phyloP scores from a whole-genome alignment of 1,140 invertebrate species.

The Zaprionus lachaisei region DNA sequence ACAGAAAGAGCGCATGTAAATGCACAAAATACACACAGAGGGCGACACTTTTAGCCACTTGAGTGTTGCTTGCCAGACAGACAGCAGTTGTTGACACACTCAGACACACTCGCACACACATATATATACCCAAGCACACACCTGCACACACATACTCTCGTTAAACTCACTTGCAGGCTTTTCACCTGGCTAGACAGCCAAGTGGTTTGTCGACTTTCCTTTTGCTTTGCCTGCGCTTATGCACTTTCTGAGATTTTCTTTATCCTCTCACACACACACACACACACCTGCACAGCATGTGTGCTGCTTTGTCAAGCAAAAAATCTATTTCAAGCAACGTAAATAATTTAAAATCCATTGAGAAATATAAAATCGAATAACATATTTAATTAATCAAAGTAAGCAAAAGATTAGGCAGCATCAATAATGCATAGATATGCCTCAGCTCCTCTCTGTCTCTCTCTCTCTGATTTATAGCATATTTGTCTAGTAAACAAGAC shows the following conservation, averaged over 20 bases:
- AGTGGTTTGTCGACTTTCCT: conserved; percentile 34
- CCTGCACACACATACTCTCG: not conserved
- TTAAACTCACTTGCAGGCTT: conserved; percentile 43
- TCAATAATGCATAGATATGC: not conserved
- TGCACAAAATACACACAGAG: conserved; percentile 32
- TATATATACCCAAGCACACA: not conserved
- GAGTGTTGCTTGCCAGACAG: conserved; percentile 36
- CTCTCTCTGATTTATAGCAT: not conserved
- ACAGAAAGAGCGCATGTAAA: conserved; percentile 36
- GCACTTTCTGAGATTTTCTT: conserved; percentile 26
- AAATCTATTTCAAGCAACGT: not conserved
- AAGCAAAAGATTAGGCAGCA: not conserved
- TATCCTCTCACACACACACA: conserved; percentile 16
- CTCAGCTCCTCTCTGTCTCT: not conserved
- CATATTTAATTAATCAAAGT: conserved; percentile 4
- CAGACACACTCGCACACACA: conserved; percentile 7
- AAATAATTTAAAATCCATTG: not conserved
- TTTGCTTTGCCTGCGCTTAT: conserved; percentile 24
- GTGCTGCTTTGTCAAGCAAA: conserved; percentile 18
- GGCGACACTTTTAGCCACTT: conserved; percentile 40
- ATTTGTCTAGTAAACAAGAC: not conserved
- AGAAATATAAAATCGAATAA: not conserved
- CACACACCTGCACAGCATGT: conserved; percentile 3
- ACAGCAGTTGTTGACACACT: conserved; percentile 47
- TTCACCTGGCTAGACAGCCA: conserved; percentile 44